Evolutionary conservation across 2,113 vertebrate genomes (phyloP).

Genomic region (Paracanthobrama guichenoti): DNA sequence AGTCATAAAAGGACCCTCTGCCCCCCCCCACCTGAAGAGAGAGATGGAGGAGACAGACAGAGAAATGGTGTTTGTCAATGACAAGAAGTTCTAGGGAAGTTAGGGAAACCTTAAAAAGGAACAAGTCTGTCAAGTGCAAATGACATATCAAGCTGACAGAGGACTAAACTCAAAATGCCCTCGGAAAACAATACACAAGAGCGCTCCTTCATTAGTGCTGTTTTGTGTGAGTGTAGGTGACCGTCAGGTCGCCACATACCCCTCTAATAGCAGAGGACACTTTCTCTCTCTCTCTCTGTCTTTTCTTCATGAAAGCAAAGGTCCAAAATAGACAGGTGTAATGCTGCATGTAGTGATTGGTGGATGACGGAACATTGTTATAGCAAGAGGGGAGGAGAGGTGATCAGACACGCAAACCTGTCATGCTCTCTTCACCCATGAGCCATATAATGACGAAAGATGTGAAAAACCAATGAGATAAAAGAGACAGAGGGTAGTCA

Average conservation of each 20-base stretch:
- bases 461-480: not conserved
- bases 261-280: conserved; percentile 37
- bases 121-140: not conserved
- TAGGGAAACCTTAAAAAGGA: conserved; percentile 4
- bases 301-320: conserved; percentile 14
- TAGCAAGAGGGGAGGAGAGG: conserved; percentile 6
- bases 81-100: conserved; percentile 37
- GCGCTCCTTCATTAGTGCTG: not conserved
- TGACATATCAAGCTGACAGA: not conserved
- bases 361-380: not conserved
- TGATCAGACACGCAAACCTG: not conserved
- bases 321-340: not conserved
- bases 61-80: conserved; percentile 10
- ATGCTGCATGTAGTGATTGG: conserved; percentile 11
- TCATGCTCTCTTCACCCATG: conserved; percentile 20
- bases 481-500: not conserved
- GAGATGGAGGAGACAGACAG: not conserved
- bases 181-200: not conserved
- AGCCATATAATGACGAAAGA: not conserved
- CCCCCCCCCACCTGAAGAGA: conserved; percentile 10
- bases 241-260: not conserved
- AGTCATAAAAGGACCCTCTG: conserved; percentile 40
- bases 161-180: not conserved
- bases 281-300: not conserved
- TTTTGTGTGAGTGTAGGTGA: conserved; percentile 38